These are phyloP conservation scores for Lithophane socia DNA, from an alignment of 2,888 invertebrate species.

Conservation along the genomic window DNA sequence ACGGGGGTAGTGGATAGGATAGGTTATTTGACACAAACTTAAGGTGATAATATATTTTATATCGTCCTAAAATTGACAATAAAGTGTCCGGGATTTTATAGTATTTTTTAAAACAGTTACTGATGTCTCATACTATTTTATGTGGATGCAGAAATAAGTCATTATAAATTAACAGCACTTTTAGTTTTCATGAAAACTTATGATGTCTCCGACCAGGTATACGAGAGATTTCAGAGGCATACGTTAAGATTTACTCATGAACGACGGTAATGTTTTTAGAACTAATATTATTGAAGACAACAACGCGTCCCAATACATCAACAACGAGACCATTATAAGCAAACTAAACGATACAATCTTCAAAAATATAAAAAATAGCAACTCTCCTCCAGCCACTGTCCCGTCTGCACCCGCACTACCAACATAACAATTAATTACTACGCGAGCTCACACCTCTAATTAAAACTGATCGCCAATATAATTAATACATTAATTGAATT, in stretches of 20 bases:
- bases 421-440: constrained; percentile 57
- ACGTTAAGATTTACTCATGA: background rate
- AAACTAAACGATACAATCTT: background rate
- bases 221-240: background rate
- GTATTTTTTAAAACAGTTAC: background rate
- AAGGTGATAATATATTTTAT: background rate
- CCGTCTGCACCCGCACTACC: constrained; percentile 33
- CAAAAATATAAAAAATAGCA: background rate
- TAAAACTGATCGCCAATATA: constrained; percentile 54
- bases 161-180: background rate
- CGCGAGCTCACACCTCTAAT: constrained; percentile 56
- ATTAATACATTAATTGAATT: constrained; percentile 59
- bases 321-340: background rate
- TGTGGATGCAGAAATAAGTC: background rate
- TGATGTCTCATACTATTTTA: background rate
- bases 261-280: background rate
- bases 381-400: background rate
- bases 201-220: background rate
- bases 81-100: background rate
- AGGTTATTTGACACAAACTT: background rate
- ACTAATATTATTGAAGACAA: background rate
- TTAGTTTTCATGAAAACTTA: background rate
- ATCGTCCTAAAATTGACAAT: too few species aligned
- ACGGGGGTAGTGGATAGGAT: background rate
- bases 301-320: background rate